Percentiles rank a stretch among this genome's conserved stretches.
These are phyloP conservation scores for Drosophila anomelani DNA, from an alignment of 2,888 invertebrate genomes.

Conservation along the genomic window DNA sequence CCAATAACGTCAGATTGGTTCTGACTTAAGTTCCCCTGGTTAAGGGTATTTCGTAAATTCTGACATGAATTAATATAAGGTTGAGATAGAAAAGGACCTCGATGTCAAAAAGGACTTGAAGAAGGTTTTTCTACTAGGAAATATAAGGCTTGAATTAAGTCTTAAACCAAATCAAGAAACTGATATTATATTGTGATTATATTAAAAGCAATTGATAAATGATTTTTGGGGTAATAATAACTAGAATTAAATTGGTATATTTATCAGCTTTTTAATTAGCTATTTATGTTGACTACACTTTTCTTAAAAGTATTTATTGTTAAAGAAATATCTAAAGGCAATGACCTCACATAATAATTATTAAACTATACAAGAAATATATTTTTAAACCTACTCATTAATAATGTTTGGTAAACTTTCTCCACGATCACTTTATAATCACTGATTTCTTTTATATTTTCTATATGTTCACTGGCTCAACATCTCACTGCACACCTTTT, in stretches of 20 bases:
- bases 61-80: background rate
- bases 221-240: too few species aligned
- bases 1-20: conserved; percentile 44
- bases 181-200: background rate
- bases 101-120: background rate
- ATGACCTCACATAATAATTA: background rate
- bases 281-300: too few species aligned
- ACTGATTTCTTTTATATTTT: background rate
- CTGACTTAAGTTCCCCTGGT: conserved; percentile 1
- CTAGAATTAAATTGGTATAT: too few species aligned
- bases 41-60: conserved; percentile 6
- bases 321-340: background rate
- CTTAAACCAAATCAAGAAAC: background rate
- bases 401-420: background rate
- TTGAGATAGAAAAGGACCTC: background rate
- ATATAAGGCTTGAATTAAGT: background rate
- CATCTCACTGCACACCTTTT: background rate
- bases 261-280: too few species aligned
- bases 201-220: too few species aligned
- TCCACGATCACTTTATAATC: conserved; percentile 7
- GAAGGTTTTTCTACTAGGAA: background rate
- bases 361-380: background rate
- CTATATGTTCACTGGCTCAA: background rate
- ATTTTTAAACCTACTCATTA: conserved; percentile 27
- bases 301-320: background rate